Percentiles rank a stretch among this genome's conserved stretches.
These are phyloP conservation scores for Pipistrellus pygmaeus DNA, from an alignment of 2,797 vertebrate species.

Conservation along the genomic window DNA sequence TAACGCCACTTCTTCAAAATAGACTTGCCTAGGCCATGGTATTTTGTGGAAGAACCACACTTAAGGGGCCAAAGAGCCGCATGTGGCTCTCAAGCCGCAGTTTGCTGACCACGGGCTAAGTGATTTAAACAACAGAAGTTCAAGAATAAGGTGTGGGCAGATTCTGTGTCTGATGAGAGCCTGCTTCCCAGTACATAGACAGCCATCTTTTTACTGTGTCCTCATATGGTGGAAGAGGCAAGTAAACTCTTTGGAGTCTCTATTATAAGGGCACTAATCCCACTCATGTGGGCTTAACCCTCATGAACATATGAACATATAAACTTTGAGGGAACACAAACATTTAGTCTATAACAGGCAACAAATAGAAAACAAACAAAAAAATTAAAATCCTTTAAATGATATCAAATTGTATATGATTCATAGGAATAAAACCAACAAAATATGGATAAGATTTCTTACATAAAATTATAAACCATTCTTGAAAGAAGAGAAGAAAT, in stretches of 20 bases:
- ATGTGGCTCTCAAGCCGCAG: too few species aligned
- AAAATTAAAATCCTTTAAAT: not conserved
- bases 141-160: not conserved
- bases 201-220: not conserved
- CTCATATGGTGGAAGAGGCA: not conserved
- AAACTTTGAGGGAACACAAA: not conserved
- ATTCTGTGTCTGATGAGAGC: not conserved
- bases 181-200: not conserved
- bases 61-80: too few species aligned
- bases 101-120: not conserved
- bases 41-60: too few species aligned
- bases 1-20: too few species aligned
- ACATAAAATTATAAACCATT: slow-evolving; percentile 20
- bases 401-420: not conserved
- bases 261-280: not conserved
- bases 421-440: slow-evolving; percentile 14
- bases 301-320: not conserved
- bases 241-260: not conserved
- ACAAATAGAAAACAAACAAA: not conserved
- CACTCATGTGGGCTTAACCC: not conserved
- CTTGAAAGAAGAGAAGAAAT: not conserved
- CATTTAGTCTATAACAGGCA: not conserved
- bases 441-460: slow-evolving; percentile 2
- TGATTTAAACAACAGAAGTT: slow-evolving; percentile 11
- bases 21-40: too few species aligned